These are phyloP conservation scores for Muschampia plurimacula DNA, from an alignment of 2,888 invertebrate species.

Conservation along the genomic window DNA sequence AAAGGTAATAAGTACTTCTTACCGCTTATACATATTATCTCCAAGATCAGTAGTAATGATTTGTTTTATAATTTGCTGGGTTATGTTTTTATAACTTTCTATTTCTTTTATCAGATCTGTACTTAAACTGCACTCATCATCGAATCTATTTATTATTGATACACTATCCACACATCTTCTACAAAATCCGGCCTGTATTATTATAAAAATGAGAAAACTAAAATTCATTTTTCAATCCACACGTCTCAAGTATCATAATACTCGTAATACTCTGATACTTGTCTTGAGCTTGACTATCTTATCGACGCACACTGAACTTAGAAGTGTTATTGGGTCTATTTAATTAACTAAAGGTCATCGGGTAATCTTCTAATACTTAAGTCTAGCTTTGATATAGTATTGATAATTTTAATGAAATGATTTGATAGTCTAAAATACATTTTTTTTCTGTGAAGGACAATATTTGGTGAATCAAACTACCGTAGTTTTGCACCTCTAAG, in stretches of 20 bases:
- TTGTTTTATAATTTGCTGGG: constrained; percentile 75
- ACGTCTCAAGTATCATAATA: constrained; percentile 13
- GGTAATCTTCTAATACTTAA: constrained; percentile 2
- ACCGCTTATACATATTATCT: constrained; percentile 80
- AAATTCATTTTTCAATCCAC: constrained; percentile 22
- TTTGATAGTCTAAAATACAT: too few relatives aligned
- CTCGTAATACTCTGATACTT: constrained; percentile 11
- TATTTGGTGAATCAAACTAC: too few relatives aligned
- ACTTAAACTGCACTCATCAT: constrained; percentile 18
- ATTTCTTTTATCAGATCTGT: constrained; percentile 77
- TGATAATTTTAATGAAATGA: too few relatives aligned
- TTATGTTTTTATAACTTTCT: constrained; percentile 76
- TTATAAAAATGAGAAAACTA: constrained; percentile 16
- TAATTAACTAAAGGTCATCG: constrained; percentile 21
- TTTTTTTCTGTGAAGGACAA: too few relatives aligned
- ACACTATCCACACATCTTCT: constrained; percentile 25
- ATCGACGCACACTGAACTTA: constrained; percentile 22
- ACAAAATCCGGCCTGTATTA: constrained; percentile 18
- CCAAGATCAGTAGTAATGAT: constrained; percentile 73
- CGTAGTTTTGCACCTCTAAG: too few relatives aligned
- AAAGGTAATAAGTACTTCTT: too few relatives aligned
- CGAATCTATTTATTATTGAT: constrained; percentile 5
- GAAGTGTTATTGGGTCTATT: constrained; percentile 16
- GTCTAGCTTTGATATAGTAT: too few relatives aligned
- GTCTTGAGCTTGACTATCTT: constrained; percentile 17